A percentile compares a stretch with the other conserved stretches of the same genome.
Evolutionary conservation across 2,888 invertebrate genomes (phyloP).

Genomic region (Cinara cedri): DNA sequence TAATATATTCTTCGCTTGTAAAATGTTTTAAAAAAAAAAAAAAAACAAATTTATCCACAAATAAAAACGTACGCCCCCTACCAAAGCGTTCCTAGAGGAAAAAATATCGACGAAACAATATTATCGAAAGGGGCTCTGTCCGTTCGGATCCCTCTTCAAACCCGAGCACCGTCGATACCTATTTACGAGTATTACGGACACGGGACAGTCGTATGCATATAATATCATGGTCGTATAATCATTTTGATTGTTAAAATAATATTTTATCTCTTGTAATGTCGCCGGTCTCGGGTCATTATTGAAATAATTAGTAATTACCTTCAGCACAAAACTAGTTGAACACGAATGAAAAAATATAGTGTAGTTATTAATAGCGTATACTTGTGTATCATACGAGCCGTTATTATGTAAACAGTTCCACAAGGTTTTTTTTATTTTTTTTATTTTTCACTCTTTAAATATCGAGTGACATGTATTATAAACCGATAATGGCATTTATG

Average conservation of each 20-base stretch:
- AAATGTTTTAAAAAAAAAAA: too few species aligned
- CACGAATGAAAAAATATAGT: neutral
- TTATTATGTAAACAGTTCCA: slow-evolving; percentile 4
- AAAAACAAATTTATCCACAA: too few species aligned
- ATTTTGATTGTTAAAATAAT: neutral
- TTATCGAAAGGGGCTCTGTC: too few species aligned
- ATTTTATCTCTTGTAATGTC: neutral
- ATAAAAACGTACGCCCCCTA: too few species aligned
- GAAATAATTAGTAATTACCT: slow-evolving; percentile 8
- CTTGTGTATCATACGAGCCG: neutral
- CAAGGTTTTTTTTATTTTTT: neutral
- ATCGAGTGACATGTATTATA: neutral
- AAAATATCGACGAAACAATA: too few species aligned
- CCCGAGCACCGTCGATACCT: too few species aligned
- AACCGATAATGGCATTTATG: neutral
- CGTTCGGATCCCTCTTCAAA: too few species aligned
- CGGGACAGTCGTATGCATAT: neutral
- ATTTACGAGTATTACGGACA: too few species aligned
- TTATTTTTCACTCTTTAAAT: neutral
- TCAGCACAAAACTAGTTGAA: too few species aligned
- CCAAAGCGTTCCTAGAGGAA: too few species aligned
- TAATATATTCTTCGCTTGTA: too few species aligned
- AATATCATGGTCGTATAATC: too few species aligned
- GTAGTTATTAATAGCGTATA: neutral
- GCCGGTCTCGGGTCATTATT: neutral